Conservation (phyloP, 2,888 invertebrate genomes). For the Bhutanitis thaidina region DNA sequence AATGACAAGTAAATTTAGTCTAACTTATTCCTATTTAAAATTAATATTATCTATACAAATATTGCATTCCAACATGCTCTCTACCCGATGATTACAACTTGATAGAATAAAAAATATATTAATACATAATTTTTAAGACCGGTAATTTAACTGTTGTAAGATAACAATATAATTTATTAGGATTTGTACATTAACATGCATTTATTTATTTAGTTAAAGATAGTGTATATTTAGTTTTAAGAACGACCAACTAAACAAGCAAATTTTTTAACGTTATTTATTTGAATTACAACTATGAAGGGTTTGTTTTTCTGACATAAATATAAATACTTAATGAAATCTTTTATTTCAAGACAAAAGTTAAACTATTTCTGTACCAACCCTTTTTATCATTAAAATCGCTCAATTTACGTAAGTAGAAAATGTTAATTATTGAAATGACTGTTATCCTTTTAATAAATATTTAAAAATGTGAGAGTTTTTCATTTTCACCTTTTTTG, state of each 20-base stretch:
- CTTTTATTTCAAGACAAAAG: too few relatives aligned
- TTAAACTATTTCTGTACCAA: too few relatives aligned
- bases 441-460: conserved; percentile 70
- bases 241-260: conserved; percentile 35
- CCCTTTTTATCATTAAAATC: conserved; percentile 13
- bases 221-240: conserved; percentile 42
- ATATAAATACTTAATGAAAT: too few relatives aligned
- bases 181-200: conserved; percentile 56
- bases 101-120: background rate
- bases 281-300: too few relatives aligned
- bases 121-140: background rate
- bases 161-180: background rate
- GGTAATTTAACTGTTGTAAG: background rate
- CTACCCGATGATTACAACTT: conserved; percentile 12
- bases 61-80: conserved; percentile 21
- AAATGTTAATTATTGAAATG: conserved; percentile 42
- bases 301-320: too few relatives aligned
- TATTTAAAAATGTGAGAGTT: conserved; percentile 28
- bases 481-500: conserved; percentile 1
- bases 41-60: background rate
- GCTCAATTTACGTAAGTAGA: conserved; percentile 37
- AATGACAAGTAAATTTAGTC: too few relatives aligned
- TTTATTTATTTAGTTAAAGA: conserved; percentile 57
- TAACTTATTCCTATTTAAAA: too few relatives aligned
- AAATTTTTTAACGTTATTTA: conserved; percentile 8